Conservation (phyloP, 2,113 vertebrate genomes). For the Microcebus jonahi region DNA sequence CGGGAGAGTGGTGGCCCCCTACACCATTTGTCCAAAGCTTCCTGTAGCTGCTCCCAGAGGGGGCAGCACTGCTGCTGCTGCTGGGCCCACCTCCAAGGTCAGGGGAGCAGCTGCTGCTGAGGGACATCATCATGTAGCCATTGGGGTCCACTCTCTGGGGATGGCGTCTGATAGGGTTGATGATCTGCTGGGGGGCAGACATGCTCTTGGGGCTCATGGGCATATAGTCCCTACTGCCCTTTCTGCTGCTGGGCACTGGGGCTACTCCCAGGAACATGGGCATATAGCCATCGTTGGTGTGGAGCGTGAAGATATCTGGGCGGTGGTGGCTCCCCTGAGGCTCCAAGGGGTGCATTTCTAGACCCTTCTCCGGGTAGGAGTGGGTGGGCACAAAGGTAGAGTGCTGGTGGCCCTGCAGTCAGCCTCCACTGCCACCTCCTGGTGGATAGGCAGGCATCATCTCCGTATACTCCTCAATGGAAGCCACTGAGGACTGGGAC, state of each 20-base stretch:
- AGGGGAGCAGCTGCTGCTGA: slow-evolving; percentile 92
- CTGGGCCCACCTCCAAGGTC: slow-evolving; percentile 81
- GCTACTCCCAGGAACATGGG: slow-evolving; percentile 93
- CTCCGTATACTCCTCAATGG: slow-evolving; percentile 91
- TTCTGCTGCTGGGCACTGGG: slow-evolving; percentile 79
- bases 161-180: slow-evolving; percentile 89
- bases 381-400: slow-evolving; percentile 91
- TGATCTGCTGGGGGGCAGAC: slow-evolving; percentile 92
- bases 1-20: slow-evolving; percentile 73
- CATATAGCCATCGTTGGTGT: slow-evolving; percentile 93
- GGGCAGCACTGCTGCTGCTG: not conserved
- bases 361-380: slow-evolving; percentile 90
- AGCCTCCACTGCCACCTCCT: slow-evolving; percentile 80
- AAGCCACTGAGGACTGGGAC: slow-evolving; percentile 88
- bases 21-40: slow-evolving; percentile 90
- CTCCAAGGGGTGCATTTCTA: slow-evolving; percentile 86
- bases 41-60: slow-evolving; percentile 81
- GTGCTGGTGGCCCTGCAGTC: slow-evolving; percentile 86
- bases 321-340: slow-evolving; percentile 76
- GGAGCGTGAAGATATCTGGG: slow-evolving; percentile 66
- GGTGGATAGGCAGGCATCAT: slow-evolving; percentile 90
- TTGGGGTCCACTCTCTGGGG: slow-evolving; percentile 88
- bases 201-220: slow-evolving; percentile 94
- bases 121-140: slow-evolving; percentile 96
- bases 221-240: slow-evolving; percentile 90